Conservation (phyloP, 1,140 invertebrate genomes). For the Colletes latitarsis region DNA sequence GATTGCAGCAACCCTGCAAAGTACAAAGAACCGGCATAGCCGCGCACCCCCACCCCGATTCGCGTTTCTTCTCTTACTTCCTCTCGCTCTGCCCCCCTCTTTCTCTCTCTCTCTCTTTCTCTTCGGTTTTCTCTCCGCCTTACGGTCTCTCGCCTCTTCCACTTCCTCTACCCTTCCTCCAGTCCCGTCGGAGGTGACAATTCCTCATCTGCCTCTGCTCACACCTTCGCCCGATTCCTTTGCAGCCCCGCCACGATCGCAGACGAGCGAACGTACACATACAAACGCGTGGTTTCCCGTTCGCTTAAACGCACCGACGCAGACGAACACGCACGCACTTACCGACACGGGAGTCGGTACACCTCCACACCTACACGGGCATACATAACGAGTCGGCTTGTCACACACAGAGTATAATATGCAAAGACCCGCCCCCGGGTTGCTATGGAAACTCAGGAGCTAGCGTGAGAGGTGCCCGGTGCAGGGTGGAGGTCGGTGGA, state of each 20-base stretch:
- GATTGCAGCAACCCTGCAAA: slow-evolving; percentile 64
- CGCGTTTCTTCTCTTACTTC: slow-evolving; percentile 44
- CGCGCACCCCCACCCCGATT: slow-evolving; percentile 27
- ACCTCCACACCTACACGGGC: slow-evolving; percentile 62
- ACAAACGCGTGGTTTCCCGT: slow-evolving; percentile 11
- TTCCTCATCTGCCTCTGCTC: slow-evolving; percentile 74
- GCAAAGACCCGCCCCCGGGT: slow-evolving; percentile 78
- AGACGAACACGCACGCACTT: slow-evolving; percentile 5
- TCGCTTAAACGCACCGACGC: slow-evolving; percentile 36
- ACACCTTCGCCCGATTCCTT: slow-evolving; percentile 70
- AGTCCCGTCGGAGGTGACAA: slow-evolving; percentile 72
- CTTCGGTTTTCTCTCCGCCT: background rate
- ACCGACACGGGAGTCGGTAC: slow-evolving; percentile 31
- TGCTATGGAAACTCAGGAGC: slow-evolving; percentile 74
- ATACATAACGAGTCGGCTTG: slow-evolving; percentile 76
- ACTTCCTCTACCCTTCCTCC: slow-evolving; percentile 41
- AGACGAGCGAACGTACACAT: slow-evolving; percentile 20
- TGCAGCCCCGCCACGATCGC: slow-evolving; percentile 52
- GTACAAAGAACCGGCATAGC: slow-evolving; percentile 69
- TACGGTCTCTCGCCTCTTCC: slow-evolving; percentile 33
- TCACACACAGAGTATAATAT: slow-evolving; percentile 79
- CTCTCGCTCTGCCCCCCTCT: background rate
- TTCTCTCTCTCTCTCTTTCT: background rate
- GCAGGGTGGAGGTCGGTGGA: slow-evolving; percentile 64
- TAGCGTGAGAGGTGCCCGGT: slow-evolving; percentile 72